Conservation (phyloP, 2,113 vertebrate genomes). For the Etheostoma spectabile region DNA sequence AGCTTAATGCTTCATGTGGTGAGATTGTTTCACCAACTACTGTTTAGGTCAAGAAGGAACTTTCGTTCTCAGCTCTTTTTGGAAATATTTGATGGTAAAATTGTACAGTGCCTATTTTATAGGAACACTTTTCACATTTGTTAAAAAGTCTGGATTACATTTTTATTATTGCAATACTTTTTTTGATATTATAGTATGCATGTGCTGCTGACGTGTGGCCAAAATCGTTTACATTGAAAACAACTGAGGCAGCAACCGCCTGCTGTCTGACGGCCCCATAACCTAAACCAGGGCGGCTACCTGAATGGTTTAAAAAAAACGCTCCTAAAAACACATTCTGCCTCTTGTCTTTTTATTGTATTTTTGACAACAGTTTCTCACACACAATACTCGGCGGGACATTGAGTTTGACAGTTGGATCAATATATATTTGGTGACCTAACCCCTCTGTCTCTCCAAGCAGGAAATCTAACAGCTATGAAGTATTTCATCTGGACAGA, state of each 20-base stretch:
- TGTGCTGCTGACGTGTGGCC: neutral
- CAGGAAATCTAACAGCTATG: constrained; percentile 76
- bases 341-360: constrained; percentile 6
- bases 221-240: neutral
- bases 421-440: constrained; percentile 84
- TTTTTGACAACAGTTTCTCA: constrained; percentile 34
- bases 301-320: neutral
- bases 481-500: constrained; percentile 76
- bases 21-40: neutral
- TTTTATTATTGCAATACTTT: neutral
- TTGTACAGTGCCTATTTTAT: neutral
- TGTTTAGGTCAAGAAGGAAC: neutral
- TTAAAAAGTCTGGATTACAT: neutral
- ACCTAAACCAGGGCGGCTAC: neutral
- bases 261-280: neutral
- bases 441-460: constrained; percentile 71
- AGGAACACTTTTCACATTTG: neutral
- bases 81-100: neutral
- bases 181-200: neutral
- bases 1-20: neutral
- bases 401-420: constrained; percentile 66
- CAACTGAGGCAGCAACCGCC: neutral
- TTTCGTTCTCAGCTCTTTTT: neutral
- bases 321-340: neutral
- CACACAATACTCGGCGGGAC: constrained; percentile 50